phyloP scores from a whole-genome alignment of 1,140 invertebrate species.

The Apis florea region DNA sequence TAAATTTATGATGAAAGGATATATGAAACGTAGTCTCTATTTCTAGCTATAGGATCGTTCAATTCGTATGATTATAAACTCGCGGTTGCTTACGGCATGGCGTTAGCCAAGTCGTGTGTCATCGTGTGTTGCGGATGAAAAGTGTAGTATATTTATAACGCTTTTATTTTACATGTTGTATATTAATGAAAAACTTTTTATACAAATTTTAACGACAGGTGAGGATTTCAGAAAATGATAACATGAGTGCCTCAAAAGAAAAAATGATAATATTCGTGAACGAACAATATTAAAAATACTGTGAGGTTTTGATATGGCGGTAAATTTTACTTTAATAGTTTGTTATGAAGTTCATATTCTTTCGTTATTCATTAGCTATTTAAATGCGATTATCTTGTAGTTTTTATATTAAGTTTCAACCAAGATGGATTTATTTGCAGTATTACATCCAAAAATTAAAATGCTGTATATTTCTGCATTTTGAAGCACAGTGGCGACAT shows the following conservation, averaged over 20 bases:
- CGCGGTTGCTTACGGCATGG: constrained; percentile 69
- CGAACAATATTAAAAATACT: constrained; percentile 38
- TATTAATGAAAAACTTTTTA: constrained; percentile 54
- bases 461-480: constrained; percentile 31
- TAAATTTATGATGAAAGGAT: not conserved
- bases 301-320: constrained; percentile 71
- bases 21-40: constrained; percentile 38
- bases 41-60: constrained; percentile 46
- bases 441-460: constrained; percentile 26
- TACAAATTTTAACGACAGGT: constrained; percentile 55
- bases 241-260: constrained; percentile 2
- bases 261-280: constrained; percentile 12
- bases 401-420: not conserved
- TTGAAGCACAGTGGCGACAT: constrained; percentile 57
- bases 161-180: constrained; percentile 51
- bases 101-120: constrained; percentile 73
- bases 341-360: constrained; percentile 37
- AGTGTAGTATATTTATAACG: constrained; percentile 47
- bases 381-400: not conserved
- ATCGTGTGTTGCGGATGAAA: constrained; percentile 68
- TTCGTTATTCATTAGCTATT: not conserved
- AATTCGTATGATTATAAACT: constrained; percentile 32
- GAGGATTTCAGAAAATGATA: constrained; percentile 34
- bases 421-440: not conserved
- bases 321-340: constrained; percentile 70